Conservation (phyloP, 2,888 invertebrate species). For the Sussaba pulchella region DNA sequence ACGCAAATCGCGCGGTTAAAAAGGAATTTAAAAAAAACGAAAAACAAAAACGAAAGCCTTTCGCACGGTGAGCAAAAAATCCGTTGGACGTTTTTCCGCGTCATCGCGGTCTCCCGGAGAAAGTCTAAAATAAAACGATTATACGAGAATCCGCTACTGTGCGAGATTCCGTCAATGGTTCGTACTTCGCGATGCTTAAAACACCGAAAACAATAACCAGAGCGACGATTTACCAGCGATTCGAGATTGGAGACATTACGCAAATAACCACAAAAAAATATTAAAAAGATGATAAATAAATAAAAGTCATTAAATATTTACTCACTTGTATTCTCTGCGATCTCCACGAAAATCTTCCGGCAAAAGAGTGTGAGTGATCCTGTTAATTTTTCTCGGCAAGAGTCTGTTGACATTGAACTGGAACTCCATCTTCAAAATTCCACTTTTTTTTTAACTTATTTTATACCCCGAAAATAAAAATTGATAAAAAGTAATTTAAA, state of each 20-base stretch:
- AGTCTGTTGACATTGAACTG: slow-evolving; percentile 82
- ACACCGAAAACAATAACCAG: too few species aligned
- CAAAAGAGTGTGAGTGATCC: slow-evolving; percentile 81
- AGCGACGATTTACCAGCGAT: too few species aligned
- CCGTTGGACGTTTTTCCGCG: background rate
- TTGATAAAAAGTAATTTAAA: too few species aligned
- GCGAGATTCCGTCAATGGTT: background rate
- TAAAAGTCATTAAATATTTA: slow-evolving; percentile 28
- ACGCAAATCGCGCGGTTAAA: too few species aligned
- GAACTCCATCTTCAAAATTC: slow-evolving; percentile 83
- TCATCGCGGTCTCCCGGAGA: slow-evolving; percentile 21
- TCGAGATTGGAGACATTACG: too few species aligned
- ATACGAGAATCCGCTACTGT: slow-evolving; percentile 23
- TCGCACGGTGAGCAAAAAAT: too few species aligned
- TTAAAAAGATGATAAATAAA: too few species aligned
- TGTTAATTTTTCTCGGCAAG: slow-evolving; percentile 81
- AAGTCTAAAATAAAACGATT: slow-evolving; percentile 40
- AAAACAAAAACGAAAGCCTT: too few species aligned
- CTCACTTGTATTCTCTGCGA: slow-evolving; percentile 81
- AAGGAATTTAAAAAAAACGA: too few species aligned
- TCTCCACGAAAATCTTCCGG: slow-evolving; percentile 82
- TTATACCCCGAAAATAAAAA: background rate
- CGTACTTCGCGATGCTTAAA: too few species aligned
- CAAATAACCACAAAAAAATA: too few species aligned
- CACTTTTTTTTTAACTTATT: slow-evolving; percentile 2